phyloP scores from a whole-genome alignment of 2,888 invertebrate species.

The Lamellibrachia satsuma region DNA sequence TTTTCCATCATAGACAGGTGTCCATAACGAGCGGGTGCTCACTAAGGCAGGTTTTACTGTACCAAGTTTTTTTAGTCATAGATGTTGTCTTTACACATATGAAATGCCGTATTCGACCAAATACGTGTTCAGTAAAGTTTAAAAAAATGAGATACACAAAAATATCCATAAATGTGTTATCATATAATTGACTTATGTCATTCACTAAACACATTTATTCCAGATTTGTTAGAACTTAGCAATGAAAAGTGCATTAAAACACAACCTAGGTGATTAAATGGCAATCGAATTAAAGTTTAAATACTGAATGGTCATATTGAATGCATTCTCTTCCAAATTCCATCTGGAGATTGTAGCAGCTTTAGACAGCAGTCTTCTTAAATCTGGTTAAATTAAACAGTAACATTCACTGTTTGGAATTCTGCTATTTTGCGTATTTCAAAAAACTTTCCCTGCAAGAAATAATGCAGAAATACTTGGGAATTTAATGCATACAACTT shows the following conservation, averaged over 20 bases:
- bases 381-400: neutral
- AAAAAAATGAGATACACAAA: no score
- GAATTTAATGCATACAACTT: neutral
- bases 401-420: neutral
- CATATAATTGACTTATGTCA: neutral
- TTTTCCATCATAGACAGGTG: no score
- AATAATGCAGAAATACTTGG: conserved; percentile 17
- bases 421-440: neutral
- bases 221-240: neutral
- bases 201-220: neutral
- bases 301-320: neutral
- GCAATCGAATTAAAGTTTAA: neutral
- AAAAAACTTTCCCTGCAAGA: neutral
- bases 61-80: no score
- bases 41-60: no score
- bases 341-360: neutral
- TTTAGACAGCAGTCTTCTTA: neutral
- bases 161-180: no score
- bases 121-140: no score
- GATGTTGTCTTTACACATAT: no score
- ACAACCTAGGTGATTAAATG: neutral
- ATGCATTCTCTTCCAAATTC: neutral
- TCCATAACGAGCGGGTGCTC: fast-evolving
- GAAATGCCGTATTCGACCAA: no score
- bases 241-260: neutral